Base-by-base conservation (phyloP, 2,888 invertebrate genomes). In the Catocala nupta region DNA sequence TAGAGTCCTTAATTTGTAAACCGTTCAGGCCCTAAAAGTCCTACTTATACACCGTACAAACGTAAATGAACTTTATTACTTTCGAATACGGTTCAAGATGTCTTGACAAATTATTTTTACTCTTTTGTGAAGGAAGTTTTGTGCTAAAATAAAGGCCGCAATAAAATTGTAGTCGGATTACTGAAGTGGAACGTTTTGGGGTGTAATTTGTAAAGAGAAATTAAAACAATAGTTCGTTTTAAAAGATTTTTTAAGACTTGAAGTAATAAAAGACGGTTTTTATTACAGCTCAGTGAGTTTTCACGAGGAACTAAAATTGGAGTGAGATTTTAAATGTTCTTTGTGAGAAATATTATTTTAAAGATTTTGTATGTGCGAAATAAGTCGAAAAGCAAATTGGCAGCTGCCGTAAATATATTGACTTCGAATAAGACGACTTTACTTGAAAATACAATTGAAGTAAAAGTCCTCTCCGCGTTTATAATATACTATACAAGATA, bases 1-100 rank as follows among this genome's bases (percentile, higher is more conserved):
- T 83, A 85, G 81, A 76, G 82, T 81, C 87, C 83, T 88, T 85
- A 84, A 88, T 88, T 88, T 87, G 84, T 84, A 78, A 80, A 70
- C 73, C 66, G 71, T 77, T 69, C 65, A 47, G 56, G 59, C 55
- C 65, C 58, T 70, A 68, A 77, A 72, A 65, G 77, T 64, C 64
- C 58, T 75, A 59, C 48, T 36, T 33, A 47, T 62, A 61, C 5
- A 5, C 9, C 47, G 11, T 11, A 5, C 61, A 55, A 52, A 33
- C 12, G 0, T 58, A 64, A 65, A 25, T 0, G 1, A 45, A 54
- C 50, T 58, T 25, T 63, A 55, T 5, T 0, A 0, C 0, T 0
- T 0, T 2, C 0, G 0, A 0, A 1, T 7, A 65, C 48, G 36
- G 67, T 69, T n/a, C 6, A 49, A 52, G 59, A 49, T 69, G 1